A percentile compares a stretch with the other conserved stretches of the same genome.
phyloP scores from a whole-genome alignment of 2,113 vertebrate species.

The Apteryx owenii region DNA sequence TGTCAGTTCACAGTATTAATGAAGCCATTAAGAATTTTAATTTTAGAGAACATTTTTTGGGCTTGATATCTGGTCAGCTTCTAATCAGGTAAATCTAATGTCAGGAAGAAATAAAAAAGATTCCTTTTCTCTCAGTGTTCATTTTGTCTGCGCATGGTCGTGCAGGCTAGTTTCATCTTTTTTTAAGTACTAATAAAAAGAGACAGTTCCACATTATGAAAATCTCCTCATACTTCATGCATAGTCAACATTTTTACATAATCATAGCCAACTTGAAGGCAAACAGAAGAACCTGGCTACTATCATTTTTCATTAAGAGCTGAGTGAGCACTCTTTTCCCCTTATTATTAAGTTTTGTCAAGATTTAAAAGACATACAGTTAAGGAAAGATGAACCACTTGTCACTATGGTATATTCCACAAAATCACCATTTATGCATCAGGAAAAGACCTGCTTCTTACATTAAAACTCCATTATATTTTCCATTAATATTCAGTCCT shows the following conservation, averaged over 20 bases:
- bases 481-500: constrained; percentile 59
- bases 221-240: constrained; percentile 34
- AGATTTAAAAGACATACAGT: constrained; percentile 46
- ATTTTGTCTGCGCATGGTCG: neutral
- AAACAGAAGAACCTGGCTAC: constrained; percentile 52
- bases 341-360: neutral
- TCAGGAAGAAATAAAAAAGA: constrained; percentile 3
- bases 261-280: constrained; percentile 50
- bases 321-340: neutral
- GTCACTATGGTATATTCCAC: constrained; percentile 18
- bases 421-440: constrained; percentile 50
- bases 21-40: constrained; percentile 43
- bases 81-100: constrained; percentile 42
- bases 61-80: constrained; percentile 51
- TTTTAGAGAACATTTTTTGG: constrained; percentile 40
- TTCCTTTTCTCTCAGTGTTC: neutral
- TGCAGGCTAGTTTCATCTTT: constrained; percentile 27
- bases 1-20: constrained; percentile 40
- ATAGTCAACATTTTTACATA: constrained; percentile 41
- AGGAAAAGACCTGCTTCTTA: constrained; percentile 56
- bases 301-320: neutral
- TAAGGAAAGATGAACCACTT: constrained; percentile 61
- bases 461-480: constrained; percentile 46
- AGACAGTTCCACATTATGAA: constrained; percentile 42
- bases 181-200: constrained; percentile 59